Conservation (phyloP, 2,797 vertebrate genomes). For the Ctenopoma multispine region DNA sequence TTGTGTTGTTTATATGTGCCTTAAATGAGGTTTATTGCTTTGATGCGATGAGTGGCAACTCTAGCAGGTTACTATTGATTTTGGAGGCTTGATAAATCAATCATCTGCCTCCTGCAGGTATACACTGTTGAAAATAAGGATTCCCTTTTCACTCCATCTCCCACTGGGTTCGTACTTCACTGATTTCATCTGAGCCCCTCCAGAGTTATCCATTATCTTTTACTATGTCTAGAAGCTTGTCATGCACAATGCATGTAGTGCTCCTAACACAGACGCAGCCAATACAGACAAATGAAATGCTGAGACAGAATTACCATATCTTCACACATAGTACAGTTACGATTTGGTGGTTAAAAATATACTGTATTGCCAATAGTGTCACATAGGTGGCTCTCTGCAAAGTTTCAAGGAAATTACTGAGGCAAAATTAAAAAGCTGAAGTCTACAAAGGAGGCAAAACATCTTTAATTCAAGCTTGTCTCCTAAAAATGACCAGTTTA, state of each 20-base stretch:
- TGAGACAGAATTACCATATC: conserved; percentile 22
- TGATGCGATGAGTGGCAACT: conserved; percentile 58
- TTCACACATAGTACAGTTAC: conserved; percentile 19
- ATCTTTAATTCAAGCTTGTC: not conserved
- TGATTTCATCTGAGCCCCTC: conserved; percentile 52
- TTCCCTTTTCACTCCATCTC: conserved; percentile 37
- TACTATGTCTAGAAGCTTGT: conserved; percentile 50
- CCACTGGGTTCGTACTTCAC: conserved; percentile 45
- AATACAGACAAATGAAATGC: conserved; percentile 32
- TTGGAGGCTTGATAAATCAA: conserved; percentile 71
- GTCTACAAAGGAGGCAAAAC: too few relatives aligned
- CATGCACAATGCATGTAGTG: conserved; percentile 21
- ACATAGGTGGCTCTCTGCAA: conserved; percentile 12
- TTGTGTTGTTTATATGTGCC: conserved; percentile 33
- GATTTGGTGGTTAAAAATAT: not conserved
- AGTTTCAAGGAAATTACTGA: conserved; percentile 19
- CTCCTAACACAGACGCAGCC: conserved; percentile 22
- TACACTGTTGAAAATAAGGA: conserved; percentile 39
- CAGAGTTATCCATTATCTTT: conserved; percentile 53
- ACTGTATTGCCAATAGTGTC: not conserved
- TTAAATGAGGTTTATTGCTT: conserved; percentile 48
- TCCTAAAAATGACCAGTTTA: too few relatives aligned
- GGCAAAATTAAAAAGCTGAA: conserved; percentile 24
- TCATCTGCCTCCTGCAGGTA: conserved; percentile 65
- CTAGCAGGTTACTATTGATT: conserved; percentile 70